Evolutionary conservation across 2,888 invertebrate genomes (phyloP).

Genomic region (Ormia ochracea): DNA sequence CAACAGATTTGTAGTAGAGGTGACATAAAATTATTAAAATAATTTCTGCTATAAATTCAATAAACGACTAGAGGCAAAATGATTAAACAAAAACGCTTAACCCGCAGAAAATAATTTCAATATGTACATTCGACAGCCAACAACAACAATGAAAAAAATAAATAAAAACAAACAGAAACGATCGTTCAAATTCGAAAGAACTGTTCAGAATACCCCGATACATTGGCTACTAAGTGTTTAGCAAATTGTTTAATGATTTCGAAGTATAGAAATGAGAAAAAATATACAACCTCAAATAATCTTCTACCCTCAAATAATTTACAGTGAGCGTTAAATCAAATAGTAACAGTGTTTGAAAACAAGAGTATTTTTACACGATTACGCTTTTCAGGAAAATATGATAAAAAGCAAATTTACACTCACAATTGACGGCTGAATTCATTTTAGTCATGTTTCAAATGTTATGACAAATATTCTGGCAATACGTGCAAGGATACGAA

Average conservation of each 20-base stretch:
- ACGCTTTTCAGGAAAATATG: background rate
- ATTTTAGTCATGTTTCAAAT: too few relatives aligned
- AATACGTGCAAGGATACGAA: too few relatives aligned
- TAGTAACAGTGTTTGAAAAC: conserved; percentile 14
- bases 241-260: conserved; percentile 46
- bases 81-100: conserved; percentile 36
- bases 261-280: conserved; percentile 29
- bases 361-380: background rate
- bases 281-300: conserved; percentile 11
- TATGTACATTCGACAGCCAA: conserved; percentile 19
- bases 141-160: background rate
- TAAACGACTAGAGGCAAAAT: conserved; percentile 2
- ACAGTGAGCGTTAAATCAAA: background rate
- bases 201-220: conserved; percentile 53
- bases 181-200: conserved; percentile 51
- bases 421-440: too few relatives aligned
- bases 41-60: background rate
- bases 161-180: conserved; percentile 23
- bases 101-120: conserved; percentile 21
- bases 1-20: background rate
- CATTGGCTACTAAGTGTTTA: conserved; percentile 54
- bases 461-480: too few relatives aligned
- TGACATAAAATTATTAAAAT: conserved; percentile 34
- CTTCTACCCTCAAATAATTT: conserved; percentile 2
- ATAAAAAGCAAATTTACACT: too few relatives aligned